Conservation (phyloP, 2,888 invertebrate genomes). For the Leptothorax acervorum region DNA sequence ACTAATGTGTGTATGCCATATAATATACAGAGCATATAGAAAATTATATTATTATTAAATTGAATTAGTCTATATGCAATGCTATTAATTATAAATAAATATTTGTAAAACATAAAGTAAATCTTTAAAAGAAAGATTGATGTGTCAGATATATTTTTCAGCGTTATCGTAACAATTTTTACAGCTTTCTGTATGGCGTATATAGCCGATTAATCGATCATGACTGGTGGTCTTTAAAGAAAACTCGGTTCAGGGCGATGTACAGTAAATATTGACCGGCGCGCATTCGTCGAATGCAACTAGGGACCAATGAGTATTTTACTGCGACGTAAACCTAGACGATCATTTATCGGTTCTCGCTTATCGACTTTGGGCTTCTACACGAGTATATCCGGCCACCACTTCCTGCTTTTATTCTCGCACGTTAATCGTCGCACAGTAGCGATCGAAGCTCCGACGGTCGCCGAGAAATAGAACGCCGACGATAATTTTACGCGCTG, state of each 20-base stretch:
- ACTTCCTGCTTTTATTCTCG: constrained; percentile 51
- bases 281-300: constrained; percentile 36
- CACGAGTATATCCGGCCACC: neutral
- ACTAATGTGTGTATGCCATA: neutral
- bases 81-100: neutral
- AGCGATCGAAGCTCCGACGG: constrained; percentile 44
- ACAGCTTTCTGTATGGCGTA: neutral
- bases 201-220: constrained; percentile 31
- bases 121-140: neutral
- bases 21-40: neutral
- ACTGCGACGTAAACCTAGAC: constrained; percentile 24
- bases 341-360: constrained; percentile 58
- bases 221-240: constrained; percentile 11
- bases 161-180: neutral
- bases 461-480: constrained; percentile 37
- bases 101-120: neutral
- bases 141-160: neutral
- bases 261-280: constrained; percentile 39
- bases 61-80: neutral
- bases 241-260: neutral
- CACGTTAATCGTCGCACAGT: constrained; percentile 20
- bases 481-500: constrained; percentile 54
- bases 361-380: constrained; percentile 39
- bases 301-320: constrained; percentile 28
- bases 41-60: neutral